These are phyloP conservation scores for Oligia latruncula DNA, from an alignment of 2,888 invertebrate genomes.

Conservation along the genomic window DNA sequence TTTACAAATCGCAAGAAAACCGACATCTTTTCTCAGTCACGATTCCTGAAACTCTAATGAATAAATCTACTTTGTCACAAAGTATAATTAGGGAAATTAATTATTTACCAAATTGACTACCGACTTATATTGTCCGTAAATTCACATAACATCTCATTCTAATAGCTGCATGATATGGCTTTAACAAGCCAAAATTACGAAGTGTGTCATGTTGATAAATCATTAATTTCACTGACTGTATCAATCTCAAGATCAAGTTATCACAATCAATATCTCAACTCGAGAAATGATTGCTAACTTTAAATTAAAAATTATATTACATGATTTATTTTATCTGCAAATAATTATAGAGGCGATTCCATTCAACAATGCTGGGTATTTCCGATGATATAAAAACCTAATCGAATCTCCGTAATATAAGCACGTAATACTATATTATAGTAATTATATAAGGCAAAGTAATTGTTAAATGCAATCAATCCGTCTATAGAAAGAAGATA, in stretches of 20 bases:
- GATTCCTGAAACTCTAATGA: background rate
- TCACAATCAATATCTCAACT: background rate
- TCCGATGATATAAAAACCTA: slow-evolving; percentile 19
- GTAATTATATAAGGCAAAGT: slow-evolving; percentile 34
- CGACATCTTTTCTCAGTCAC: background rate
- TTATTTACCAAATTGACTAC: too few species aligned
- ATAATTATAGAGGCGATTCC: slow-evolving; percentile 6
- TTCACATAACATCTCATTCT: too few species aligned
- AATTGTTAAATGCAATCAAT: slow-evolving; percentile 34
- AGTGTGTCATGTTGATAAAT: too few species aligned
- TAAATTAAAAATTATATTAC: background rate
- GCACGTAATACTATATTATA: slow-evolving; percentile 23
- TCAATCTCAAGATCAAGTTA: too few species aligned
- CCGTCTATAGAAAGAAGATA: slow-evolving; percentile 2
- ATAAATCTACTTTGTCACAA: background rate
- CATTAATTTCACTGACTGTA: too few species aligned
- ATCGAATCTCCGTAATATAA: background rate
- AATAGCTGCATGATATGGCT: too few species aligned
- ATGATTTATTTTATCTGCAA: slow-evolving; percentile 14
- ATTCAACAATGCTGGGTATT: slow-evolving; percentile 35
- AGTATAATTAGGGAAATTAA: background rate
- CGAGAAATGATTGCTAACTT: background rate
- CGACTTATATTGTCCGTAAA: too few species aligned
- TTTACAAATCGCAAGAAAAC: background rate
- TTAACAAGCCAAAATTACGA: too few species aligned